Evolutionary conservation across 1,140 invertebrate genomes (phyloP), one percentile per base, ranked within the genome.

Genomic region (Ylistrum balloti): DNA sequence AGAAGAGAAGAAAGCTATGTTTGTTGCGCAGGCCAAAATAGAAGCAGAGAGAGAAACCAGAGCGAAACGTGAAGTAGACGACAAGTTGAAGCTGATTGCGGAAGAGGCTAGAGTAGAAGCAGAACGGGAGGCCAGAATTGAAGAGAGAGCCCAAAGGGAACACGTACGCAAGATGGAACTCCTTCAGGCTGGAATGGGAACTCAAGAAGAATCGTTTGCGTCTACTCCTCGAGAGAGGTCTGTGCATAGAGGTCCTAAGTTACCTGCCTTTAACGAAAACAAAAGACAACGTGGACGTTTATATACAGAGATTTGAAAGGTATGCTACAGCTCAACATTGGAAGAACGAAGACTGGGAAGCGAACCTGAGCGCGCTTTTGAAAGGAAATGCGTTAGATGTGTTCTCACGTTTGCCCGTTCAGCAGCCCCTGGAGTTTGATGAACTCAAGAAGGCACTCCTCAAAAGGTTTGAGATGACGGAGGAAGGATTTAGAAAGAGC

Each of bases 261-360:
- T 74, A 7, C 88, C 45, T 5, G 35, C 35, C 13, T 38, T 38
- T 38, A 13, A 38, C 13, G 35, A 38, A 38, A 38, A 13, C 13
- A 38, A 87, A 86, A 34, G 90, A 92, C 86, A 86, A 92, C 85
- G 91, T 92, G 33, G 91, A 91, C 41, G 85, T 33, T 20, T 88
- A 91, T 45, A 38, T 90, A 13, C 13, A 41, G 11, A 11, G 88
- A 3, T 92, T 89, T 91, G 91, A 92, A 35, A 74, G 90, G 0
- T 88, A 33, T 91, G 90, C 90, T 3, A 20, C 33, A 74, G 35
- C 22, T 13, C 45, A 45, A 33, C 56, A 89, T 28, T 91, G 88
- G 88, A 32, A 88, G 15, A 87, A 32, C 33, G 35, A 22, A 0
- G 87, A 28, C 10, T 91, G 90, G 91, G 34, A 85, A 38, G 85